Evolutionary conservation across 1,140 invertebrate genomes (phyloP), one percentile per base, ranked within the genome.

Genomic region (Tribolium madens): DNA sequence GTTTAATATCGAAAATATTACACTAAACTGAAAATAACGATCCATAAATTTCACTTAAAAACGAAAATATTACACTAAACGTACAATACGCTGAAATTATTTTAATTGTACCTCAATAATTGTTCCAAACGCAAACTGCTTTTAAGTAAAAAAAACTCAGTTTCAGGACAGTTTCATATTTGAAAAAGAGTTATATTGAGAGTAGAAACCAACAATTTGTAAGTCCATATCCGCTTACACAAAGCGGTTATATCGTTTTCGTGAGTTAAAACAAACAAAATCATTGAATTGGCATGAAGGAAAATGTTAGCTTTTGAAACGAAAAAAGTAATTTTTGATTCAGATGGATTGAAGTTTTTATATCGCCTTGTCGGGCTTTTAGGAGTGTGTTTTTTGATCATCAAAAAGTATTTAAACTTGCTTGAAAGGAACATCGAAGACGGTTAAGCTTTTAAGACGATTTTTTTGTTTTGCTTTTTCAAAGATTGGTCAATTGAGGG

Each of bases 191-290:
- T 6, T 18, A 13, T 52, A 21, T 57, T 57, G 15, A 12, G 17
- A 26, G n/a, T 10, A 57, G 52, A 57, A 57, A 17, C 1, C n/a
- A 57, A 57, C 52, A 57, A 17, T 57, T 57, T 57, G 52, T 57
- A 14, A 5, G 17, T 18, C 21, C 4, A 57, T 57, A 57, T 57
- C 18, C 18, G 52, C 18, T n/a, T n/a, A 12, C 15, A 64, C 57
- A 18, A 21, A n/a, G 9, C 53, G 53, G 18, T 21, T 60, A 21
- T 60, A 26, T 26, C 21, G 21, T 26, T 17, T 17, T 60, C 18
- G 18, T 5, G 53, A 60, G 53, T 21, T 60, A 26, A 52, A 52
- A 15, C 52, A 57, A 57, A 57, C 52, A 57, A 57, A 57, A 57
- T 57, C 18, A 21, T 18, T 21, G 17, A 21, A 57, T 21, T 12